Percentiles rank a stretch among this genome's conserved stretches.
These are phyloP conservation scores for Copidosoma floridanum DNA, from an alignment of 1,140 invertebrate species.

Conservation along the genomic window DNA sequence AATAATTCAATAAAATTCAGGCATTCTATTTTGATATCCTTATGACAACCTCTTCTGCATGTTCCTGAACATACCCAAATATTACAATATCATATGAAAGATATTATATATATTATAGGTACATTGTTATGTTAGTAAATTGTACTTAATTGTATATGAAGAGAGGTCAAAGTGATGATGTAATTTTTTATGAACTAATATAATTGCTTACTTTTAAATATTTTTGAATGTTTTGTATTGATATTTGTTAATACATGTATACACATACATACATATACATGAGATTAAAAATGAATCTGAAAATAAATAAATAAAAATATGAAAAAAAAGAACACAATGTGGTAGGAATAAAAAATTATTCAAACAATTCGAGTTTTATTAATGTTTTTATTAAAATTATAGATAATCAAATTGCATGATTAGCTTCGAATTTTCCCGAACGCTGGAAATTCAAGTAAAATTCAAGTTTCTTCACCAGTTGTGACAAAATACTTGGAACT, in stretches of 20 bases:
- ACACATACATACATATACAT: slow-evolving; percentile 36
- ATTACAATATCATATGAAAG: too few relatives aligned
- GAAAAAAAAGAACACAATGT: too few relatives aligned
- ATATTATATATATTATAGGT: background rate
- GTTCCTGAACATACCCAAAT: background rate
- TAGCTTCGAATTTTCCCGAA: slow-evolving; percentile 3
- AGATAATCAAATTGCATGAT: slow-evolving; percentile 22
- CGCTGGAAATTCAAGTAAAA: background rate
- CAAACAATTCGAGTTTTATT: slow-evolving; percentile 22
- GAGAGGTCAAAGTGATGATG: background rate
- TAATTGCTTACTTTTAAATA: background rate
- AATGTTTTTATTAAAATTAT: slow-evolving; percentile 27
- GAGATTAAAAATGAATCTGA: slow-evolving; percentile 29
- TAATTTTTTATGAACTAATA: background rate
- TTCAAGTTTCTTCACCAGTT: too few relatives aligned
- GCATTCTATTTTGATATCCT: slow-evolving; percentile 47
- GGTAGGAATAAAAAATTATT: background rate
- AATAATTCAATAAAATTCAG: slow-evolving; percentile 52
- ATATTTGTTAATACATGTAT: slow-evolving; percentile 34
- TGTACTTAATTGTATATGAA: background rate
- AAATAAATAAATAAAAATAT: too few relatives aligned
- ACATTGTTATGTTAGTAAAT: background rate
- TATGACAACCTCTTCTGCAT: slow-evolving; percentile 21
- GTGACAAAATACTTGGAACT: too few relatives aligned
- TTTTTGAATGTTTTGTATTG: slow-evolving; percentile 8